These are phyloP conservation scores for Eupelmus urozonus DNA, from an alignment of 2,888 invertebrate species.

Conservation along the genomic window DNA sequence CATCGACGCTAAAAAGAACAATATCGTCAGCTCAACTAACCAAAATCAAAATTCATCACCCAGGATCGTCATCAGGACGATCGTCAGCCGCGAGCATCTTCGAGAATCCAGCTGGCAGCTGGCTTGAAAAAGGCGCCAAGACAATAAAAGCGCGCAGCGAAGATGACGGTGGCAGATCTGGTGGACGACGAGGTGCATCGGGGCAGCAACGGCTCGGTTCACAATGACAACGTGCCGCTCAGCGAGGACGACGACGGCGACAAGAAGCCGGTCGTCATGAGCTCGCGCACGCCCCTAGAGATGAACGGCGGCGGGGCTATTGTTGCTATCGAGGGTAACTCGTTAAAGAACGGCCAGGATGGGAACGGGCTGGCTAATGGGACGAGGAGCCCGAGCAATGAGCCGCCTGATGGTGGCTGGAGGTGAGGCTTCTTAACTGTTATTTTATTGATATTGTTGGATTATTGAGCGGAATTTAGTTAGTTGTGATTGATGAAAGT, in stretches of 20 bases:
- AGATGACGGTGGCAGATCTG: conserved; percentile 43
- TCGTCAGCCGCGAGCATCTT: too few relatives aligned
- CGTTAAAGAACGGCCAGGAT: conserved; percentile 17
- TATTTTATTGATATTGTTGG: too few relatives aligned
- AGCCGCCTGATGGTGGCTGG: conserved; percentile 64
- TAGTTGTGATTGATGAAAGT: too few relatives aligned
- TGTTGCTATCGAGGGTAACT: not conserved
- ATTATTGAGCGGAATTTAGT: too few relatives aligned
- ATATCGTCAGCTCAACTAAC: too few relatives aligned
- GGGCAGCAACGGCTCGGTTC: conserved; percentile 22
- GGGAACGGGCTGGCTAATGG: conserved; percentile 3
- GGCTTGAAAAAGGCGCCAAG: too few relatives aligned
- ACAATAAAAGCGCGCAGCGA: too few relatives aligned
- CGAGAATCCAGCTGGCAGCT: too few relatives aligned
- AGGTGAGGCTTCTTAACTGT: too few relatives aligned
- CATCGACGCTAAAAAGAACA: too few relatives aligned
- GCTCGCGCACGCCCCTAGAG: not conserved
- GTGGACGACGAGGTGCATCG: conserved; percentile 16
- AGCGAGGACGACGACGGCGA: conserved; percentile 20
- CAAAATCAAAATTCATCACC: too few relatives aligned
- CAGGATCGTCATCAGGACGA: too few relatives aligned
- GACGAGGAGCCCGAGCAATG: not conserved
- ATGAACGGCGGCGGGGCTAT: conserved; percentile 3
- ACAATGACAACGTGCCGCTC: not conserved
- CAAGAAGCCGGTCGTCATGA: conserved; percentile 11